phyloP scores from a whole-genome alignment of 1,140 invertebrate genomes.

The Eciton burchellii region DNA sequence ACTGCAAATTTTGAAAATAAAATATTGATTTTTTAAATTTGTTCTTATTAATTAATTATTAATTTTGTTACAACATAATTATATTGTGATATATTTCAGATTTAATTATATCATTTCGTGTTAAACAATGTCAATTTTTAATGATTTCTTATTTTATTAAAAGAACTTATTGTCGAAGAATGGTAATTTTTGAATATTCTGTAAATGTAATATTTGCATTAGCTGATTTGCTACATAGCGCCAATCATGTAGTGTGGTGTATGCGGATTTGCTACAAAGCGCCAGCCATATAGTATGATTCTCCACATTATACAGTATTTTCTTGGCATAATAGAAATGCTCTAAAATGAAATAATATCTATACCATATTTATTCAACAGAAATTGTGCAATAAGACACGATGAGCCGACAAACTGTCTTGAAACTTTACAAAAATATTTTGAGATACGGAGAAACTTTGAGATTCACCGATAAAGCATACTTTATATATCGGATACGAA shows the following conservation, averaged over 20 bases:
- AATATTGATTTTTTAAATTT: slow-evolving; percentile 53
- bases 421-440: slow-evolving; percentile 86
- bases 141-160: no score
- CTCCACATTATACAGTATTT: background rate
- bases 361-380: background rate
- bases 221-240: background rate
- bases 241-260: background rate
- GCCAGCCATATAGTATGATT: no score
- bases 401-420: slow-evolving; percentile 76
- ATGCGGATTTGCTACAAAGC: no score
- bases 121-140: no score
- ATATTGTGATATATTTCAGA: no score
- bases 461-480: slow-evolving; percentile 86
- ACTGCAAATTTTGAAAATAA: slow-evolving; percentile 68
- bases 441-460: slow-evolving; percentile 85
- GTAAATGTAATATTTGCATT: background rate
- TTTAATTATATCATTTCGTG: no score
- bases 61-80: background rate
- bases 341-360: background rate
- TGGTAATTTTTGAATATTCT: background rate
- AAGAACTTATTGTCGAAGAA: background rate
- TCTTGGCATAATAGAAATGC: background rate
- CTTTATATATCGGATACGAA: slow-evolving; percentile 82
- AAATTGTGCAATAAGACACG: background rate
- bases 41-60: background rate